These are phyloP conservation scores for Synergus laeviventris DNA, from an alignment of 2,888 invertebrate genomes.

Conservation along the genomic window DNA sequence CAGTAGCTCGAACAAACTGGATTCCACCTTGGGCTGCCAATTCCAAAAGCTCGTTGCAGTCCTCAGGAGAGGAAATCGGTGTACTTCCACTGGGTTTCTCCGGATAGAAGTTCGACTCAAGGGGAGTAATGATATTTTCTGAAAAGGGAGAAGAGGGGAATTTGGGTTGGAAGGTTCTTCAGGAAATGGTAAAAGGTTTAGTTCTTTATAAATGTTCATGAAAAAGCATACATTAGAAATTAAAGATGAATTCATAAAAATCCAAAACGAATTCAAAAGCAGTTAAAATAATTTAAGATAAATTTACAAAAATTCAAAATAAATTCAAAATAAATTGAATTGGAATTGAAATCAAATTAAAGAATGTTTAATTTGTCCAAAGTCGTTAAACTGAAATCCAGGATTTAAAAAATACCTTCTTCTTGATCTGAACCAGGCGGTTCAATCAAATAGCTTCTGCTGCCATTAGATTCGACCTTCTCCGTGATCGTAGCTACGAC, in stretches of 20 bases:
- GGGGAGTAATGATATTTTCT: conserved; percentile 53
- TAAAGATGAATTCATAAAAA: too few relatives aligned
- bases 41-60: conserved; percentile 72
- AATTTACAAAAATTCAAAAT: too few relatives aligned
- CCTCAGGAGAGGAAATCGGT: conserved; percentile 60
- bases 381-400: too few relatives aligned
- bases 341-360: too few relatives aligned
- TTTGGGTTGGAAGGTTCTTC: conserved; percentile 41
- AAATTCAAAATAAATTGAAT: too few relatives aligned
- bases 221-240: too few relatives aligned
- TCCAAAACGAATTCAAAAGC: too few relatives aligned
- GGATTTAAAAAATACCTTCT: conserved; percentile 61
- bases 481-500: conserved; percentile 81
- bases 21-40: conserved; percentile 74
- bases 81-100: conserved; percentile 45
- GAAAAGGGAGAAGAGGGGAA: conserved; percentile 46
- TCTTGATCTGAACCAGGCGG: conserved; percentile 75
- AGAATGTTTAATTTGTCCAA: too few relatives aligned
- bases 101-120: conserved; percentile 48
- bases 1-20: conserved; percentile 74
- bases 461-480: conserved; percentile 77
- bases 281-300: too few relatives aligned
- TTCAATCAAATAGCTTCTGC: conserved; percentile 78
- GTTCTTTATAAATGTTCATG: too few relatives aligned
- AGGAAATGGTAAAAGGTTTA: conserved; percentile 4